Base-by-base conservation (phyloP, 2,888 invertebrate species). In the Scaptomyza caliginosa region DNA sequence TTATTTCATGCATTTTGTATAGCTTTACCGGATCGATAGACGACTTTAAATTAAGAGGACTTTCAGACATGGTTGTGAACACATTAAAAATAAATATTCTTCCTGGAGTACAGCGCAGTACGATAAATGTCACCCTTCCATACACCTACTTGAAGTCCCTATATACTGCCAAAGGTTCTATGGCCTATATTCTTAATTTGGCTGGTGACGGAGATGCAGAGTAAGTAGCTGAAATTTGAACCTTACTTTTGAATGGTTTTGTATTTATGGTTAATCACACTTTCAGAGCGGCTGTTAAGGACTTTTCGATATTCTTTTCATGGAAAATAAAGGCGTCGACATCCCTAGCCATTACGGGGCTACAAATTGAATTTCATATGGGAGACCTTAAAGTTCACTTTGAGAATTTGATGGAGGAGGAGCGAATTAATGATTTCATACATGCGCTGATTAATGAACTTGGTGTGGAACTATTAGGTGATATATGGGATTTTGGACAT, bases 81-180 rank as follows among this genome's bases (percentile, higher is more conserved):
- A 51, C 64, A 0, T 48, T 89, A 0, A 75, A 52, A 30, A 78
- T 89, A 6, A 62, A 62, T 21, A 19, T 64, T n/a, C 10, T 71
- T 13, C 81, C 85, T 2, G 21, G 63, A 0, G 0, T 67, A 2
- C 3, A 0, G 11, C 58, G 60, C 2, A 90, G 79, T 51, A 77
- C 59, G 10, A 50, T 89, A n/a, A 74, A 88, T 40, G 21, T 89
- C 3, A 85, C 74, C 5, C 51, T 89, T 3, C 90, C 89, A 6
- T 24, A 79, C 17, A 87, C 89, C 3, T 70, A 62, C 13, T 60
- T 89, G 0, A 72, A 86, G 36, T 77, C 90, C 0, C 26, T 80
- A 4, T 90, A 90, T 46, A 89, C 88, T 0, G 90, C 90, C 0
- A 85, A 88, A 26, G 90, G 90, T 10, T 90, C 90, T 0, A 21